phyloP scores from a whole-genome alignment of 2,113 vertebrate species.

The Cyanoderma ruficeps region DNA sequence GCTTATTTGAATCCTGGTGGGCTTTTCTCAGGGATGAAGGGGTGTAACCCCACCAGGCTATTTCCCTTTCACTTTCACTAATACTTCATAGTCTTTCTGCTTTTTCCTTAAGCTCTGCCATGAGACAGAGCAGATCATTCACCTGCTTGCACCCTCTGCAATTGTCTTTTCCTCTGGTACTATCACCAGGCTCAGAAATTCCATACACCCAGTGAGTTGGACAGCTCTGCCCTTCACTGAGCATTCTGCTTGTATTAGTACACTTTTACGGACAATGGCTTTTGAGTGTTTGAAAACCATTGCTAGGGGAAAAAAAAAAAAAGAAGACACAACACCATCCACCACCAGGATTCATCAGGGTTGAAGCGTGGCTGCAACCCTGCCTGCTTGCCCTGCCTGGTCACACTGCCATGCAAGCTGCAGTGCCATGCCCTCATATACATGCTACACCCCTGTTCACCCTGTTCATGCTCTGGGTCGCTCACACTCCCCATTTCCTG shows the following conservation, averaged over 20 bases:
- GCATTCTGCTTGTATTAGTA: not conserved
- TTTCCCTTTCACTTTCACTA: not conserved
- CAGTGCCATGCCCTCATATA: too few species aligned
- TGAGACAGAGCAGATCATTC: not conserved
- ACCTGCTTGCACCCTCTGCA: rapidly evolving
- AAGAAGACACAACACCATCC: not conserved
- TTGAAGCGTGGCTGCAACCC: not conserved
- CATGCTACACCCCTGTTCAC: not conserved
- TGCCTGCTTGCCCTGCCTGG: too few species aligned
- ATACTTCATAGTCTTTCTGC: not conserved
- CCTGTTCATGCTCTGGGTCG: rapidly evolving
- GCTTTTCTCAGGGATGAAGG: not conserved
- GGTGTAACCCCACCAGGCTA: too few species aligned
- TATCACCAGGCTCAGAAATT: not conserved
- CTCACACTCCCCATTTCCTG: not conserved
- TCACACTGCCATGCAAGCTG: not conserved
- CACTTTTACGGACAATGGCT: not conserved
- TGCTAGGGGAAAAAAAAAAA: too few species aligned
- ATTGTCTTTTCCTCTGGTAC: not conserved
- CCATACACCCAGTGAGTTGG: too few species aligned
- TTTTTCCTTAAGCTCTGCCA: not conserved
- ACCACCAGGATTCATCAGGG: too few species aligned
- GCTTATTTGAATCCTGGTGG: not conserved
- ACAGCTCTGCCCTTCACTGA: not conserved
- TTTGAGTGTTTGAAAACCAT: not conserved